These are phyloP conservation scores for Hipposideros armiger DNA, from an alignment of 2,113 vertebrate species.

Conservation along the genomic window DNA sequence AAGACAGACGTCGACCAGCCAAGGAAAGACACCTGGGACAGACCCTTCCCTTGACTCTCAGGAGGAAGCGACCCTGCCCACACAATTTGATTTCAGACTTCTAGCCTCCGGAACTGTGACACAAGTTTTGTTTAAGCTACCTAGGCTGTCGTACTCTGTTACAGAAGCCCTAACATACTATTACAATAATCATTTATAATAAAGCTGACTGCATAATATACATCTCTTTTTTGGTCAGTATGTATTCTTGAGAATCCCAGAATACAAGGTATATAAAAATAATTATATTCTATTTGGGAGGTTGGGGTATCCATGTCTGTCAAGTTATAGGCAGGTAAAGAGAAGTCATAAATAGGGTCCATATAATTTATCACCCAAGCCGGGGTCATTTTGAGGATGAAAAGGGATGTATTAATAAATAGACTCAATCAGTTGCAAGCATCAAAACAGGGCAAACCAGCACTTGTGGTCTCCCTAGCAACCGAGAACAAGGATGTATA, in stretches of 20 bases:
- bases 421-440: background rate
- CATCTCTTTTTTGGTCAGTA: background rate
- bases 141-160: background rate
- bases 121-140: background rate
- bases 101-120: background rate
- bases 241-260: background rate
- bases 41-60: background rate
- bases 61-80: background rate
- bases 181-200: background rate
- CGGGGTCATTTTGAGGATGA: background rate
- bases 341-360: background rate
- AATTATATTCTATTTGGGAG: background rate
- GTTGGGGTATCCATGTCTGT: background rate
- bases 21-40: background rate
- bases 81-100: background rate
- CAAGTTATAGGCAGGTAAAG: background rate
- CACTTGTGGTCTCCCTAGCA: background rate
- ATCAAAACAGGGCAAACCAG: background rate
- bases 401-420: background rate
- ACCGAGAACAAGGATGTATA: background rate
- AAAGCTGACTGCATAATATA: background rate
- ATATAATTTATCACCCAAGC: background rate
- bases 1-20: background rate
- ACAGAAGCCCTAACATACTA: background rate
- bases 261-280: background rate